These are phyloP conservation scores for Agrilus cyanescens DNA, from an alignment of 2,888 invertebrate genomes.

Conservation along the genomic window DNA sequence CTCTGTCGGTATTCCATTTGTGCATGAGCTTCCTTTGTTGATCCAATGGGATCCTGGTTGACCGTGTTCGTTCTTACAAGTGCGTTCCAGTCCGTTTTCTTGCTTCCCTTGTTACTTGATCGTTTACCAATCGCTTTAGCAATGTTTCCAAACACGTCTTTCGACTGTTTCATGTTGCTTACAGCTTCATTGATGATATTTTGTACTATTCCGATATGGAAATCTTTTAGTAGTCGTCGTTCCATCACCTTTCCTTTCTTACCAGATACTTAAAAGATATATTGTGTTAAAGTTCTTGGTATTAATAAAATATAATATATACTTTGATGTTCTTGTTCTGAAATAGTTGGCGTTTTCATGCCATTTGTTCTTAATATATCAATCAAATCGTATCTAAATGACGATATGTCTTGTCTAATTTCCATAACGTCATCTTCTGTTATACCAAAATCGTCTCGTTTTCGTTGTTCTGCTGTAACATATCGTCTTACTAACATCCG, in stretches of 20 bases:
- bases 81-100: slow-evolving; percentile 75
- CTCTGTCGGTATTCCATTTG: slow-evolving; percentile 57
- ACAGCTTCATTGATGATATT: slow-evolving; percentile 64
- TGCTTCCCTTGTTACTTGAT: slow-evolving; percentile 38
- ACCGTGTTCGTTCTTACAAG: slow-evolving; percentile 61
- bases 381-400: slow-evolving; percentile 81
- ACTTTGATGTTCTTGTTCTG: slow-evolving; percentile 54
- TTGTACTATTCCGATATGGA: slow-evolving; percentile 82
- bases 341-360: slow-evolving; percentile 68
- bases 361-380: slow-evolving; percentile 85
- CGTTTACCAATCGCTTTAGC: slow-evolving; percentile 68
- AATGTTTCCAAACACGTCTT: slow-evolving; percentile 73
- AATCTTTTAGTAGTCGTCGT: slow-evolving; percentile 73
- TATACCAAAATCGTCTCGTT: slow-evolving; percentile 81
- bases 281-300: neutral
- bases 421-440: slow-evolving; percentile 98
- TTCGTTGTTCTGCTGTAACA: slow-evolving; percentile 77
- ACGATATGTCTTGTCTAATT: slow-evolving; percentile 94
- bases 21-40: slow-evolving; percentile 53
- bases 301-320: slow-evolving; percentile 13
- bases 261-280: slow-evolving; percentile 52
- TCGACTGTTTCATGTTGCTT: slow-evolving; percentile 51
- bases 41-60: slow-evolving; percentile 66
- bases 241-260: slow-evolving; percentile 82
- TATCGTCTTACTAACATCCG: slow-evolving; percentile 69